phyloP scores from a whole-genome alignment of 2,797 vertebrate species.

The Peromyscus eremicus region DNA sequence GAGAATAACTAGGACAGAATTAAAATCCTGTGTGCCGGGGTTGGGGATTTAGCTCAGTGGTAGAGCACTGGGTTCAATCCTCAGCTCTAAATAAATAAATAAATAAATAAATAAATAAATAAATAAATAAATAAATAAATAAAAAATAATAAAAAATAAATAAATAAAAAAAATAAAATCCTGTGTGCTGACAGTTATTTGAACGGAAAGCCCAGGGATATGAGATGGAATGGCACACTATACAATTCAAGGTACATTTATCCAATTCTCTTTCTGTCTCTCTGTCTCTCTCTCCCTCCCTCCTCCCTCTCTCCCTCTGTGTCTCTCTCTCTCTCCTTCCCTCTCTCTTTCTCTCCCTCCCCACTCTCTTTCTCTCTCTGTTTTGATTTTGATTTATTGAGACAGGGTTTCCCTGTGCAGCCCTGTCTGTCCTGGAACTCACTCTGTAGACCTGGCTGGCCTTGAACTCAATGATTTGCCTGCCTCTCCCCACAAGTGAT shows the following conservation, averaged over 20 bases:
- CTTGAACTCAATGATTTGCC: neutral
- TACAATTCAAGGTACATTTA: conserved; percentile 9
- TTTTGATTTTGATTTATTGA: neutral
- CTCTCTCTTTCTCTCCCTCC: too few relatives aligned
- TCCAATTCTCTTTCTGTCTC: neutral
- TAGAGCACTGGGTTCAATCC: too few relatives aligned
- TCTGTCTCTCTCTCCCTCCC: neutral
- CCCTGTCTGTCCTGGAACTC: neutral
- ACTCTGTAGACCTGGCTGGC: neutral
- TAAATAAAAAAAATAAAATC: conserved; percentile 16
- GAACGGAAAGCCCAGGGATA: conserved; percentile 14
- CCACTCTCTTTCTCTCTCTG: neutral
- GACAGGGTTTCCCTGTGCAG: neutral
- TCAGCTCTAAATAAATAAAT: too few relatives aligned
- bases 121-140: too few relatives aligned
- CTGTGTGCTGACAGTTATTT: neutral
- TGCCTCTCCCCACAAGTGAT: neutral
- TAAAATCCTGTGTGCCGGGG: neutral
- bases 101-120: too few relatives aligned
- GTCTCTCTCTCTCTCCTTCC: too few relatives aligned
- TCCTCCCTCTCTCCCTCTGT: too few relatives aligned
- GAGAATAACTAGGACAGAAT: conserved; percentile 26
- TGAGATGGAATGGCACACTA: neutral
- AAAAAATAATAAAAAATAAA: too few relatives aligned
- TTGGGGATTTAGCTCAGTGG: too few relatives aligned